Conservation (phyloP, 2,888 invertebrate genomes). For the Steinernema carpocapsae region DNA sequence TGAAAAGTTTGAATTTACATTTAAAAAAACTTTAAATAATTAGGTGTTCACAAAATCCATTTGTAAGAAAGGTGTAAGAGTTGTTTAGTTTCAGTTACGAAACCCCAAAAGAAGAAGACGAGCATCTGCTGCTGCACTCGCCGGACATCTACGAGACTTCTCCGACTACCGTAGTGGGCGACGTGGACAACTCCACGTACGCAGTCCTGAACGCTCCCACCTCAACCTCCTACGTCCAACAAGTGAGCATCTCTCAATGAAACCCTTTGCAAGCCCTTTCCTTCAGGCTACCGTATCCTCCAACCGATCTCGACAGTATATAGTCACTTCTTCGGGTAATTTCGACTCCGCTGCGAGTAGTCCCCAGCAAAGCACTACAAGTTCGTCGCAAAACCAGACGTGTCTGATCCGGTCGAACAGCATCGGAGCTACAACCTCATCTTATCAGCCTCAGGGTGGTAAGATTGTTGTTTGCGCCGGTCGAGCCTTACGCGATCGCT, state of each 20-base stretch:
- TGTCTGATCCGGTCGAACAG: constrained; percentile 4
- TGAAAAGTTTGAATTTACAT: too few relatives aligned
- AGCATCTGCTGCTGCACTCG: not conserved
- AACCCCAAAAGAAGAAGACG: constrained; percentile 20
- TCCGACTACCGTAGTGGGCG: constrained; percentile 1
- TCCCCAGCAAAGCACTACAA: not conserved
- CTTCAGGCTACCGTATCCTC: constrained; percentile 29
- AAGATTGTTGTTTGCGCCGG: not conserved
- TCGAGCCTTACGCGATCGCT: not conserved
- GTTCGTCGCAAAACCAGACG: constrained; percentile 12
- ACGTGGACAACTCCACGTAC: constrained; percentile 3
- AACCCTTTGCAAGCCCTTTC: not conserved
- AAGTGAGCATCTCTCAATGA: not conserved
- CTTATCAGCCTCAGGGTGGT: constrained; percentile 15
- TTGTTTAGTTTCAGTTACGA: constrained; percentile 19
- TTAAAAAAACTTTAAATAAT: too few relatives aligned
- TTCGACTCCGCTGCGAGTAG: not conserved
- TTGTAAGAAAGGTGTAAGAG: too few relatives aligned
- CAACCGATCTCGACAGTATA: constrained; percentile 25
- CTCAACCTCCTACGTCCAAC: constrained; percentile 20
- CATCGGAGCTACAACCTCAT: constrained; percentile 5
- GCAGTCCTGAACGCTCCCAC: not conserved
- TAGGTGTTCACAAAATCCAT: too few relatives aligned
- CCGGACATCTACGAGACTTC: not conserved
- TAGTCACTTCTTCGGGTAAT: constrained; percentile 5